Evolutionary conservation across 53 echinoderm and acorn worm species (phyloP).

Genomic region (Zoroaster sp.): DNA sequence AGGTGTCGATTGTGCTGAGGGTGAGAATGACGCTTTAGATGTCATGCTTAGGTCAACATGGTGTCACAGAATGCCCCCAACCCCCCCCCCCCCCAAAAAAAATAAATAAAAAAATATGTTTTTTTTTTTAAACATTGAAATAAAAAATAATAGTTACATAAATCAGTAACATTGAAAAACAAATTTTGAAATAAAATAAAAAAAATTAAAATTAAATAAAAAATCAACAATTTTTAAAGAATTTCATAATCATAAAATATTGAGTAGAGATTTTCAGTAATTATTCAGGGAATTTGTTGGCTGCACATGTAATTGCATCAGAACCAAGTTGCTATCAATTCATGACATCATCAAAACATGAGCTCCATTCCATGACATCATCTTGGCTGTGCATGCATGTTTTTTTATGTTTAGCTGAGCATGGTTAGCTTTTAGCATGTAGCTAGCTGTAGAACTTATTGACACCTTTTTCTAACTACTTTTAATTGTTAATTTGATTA

Average conservation of each 20-base stretch:
- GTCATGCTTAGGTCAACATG: conserved; percentile 26
- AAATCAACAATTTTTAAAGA: too few relatives aligned
- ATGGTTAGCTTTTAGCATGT: not conserved
- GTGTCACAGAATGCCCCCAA: not conserved
- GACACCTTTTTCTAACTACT: not conserved
- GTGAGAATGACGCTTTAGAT: conserved; percentile 56
- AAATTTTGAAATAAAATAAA: too few relatives aligned
- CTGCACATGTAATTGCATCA: too few relatives aligned
- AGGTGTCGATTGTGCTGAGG: conserved; percentile 84
- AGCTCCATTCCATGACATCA: not conserved
- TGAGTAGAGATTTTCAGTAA: too few relatives aligned
- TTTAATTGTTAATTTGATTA: not conserved
- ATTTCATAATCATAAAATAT: too few relatives aligned
- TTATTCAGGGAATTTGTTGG: too few relatives aligned
- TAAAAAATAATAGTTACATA: too few relatives aligned
- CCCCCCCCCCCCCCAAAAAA: not conserved
- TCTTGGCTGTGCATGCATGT: conserved; percentile 42
- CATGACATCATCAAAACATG: not conserved
- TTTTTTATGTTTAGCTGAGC: conserved; percentile 18
- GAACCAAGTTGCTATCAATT: not conserved
- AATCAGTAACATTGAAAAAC: too few relatives aligned
- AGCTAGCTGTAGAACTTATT: conserved; percentile 16
- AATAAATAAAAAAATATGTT: not conserved
- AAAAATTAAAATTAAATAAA: too few relatives aligned
- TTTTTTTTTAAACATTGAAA: not conserved